Percentiles rank a stretch among this genome's conserved stretches.
Conservation (phyloP, 2,888 invertebrate genomes). For the Limnephilus lunatus region DNA sequence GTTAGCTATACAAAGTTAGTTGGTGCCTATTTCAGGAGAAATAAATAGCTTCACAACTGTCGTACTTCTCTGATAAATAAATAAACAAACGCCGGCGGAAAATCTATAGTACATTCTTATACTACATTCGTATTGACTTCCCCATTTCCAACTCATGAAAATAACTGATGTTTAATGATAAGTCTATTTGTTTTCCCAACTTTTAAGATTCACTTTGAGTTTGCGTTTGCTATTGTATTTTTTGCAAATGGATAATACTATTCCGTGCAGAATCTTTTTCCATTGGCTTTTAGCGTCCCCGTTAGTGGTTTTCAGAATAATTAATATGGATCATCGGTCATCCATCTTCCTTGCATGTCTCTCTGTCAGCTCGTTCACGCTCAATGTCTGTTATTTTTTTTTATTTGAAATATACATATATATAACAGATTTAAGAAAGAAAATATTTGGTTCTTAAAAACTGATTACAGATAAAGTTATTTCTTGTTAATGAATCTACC, state of each 20-base stretch:
- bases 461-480: no score
- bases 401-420: no score
- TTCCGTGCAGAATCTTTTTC: neutral
- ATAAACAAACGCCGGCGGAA: neutral
- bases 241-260: neutral
- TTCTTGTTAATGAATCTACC: no score
- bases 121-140: neutral
- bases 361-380: neutral
- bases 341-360: neutral
- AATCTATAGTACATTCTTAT: neutral
- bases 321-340: neutral
- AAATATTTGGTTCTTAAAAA: no score
- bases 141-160: neutral
- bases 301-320: neutral
- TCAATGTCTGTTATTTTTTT: neutral
- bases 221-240: neutral
- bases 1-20: neutral
- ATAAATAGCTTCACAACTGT: neutral
- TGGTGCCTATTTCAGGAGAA: neutral
- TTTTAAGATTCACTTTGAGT: neutral
- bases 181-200: neutral
- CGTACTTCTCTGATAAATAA: neutral
- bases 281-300: neutral
- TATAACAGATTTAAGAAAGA: no score
- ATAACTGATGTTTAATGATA: neutral